A percentile compares a stretch with the other conserved stretches of the same genome.
phyloP scores from a whole-genome alignment of 2,797 vertebrate species.

The Micrastur ruficollis region DNA sequence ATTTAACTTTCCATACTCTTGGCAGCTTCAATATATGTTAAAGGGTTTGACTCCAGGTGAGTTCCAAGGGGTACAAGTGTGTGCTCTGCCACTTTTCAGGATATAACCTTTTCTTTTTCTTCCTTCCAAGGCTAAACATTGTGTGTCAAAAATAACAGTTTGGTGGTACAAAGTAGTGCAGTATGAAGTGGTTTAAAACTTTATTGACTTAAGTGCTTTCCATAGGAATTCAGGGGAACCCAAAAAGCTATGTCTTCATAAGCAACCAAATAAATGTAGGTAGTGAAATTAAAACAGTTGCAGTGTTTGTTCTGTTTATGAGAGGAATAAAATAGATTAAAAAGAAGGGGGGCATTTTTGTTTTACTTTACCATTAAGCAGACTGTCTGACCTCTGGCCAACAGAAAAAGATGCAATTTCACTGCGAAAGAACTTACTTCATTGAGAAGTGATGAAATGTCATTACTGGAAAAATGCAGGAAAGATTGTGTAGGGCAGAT shows the following conservation, averaged over 20 bases:
- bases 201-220: neutral
- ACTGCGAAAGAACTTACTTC: neutral
- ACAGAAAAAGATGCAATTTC: constrained; percentile 29
- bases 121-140: neutral
- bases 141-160: neutral
- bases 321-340: neutral
- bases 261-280: neutral
- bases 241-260: neutral
- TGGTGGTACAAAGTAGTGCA: neutral
- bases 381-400: neutral
- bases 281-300: neutral
- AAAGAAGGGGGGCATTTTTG: neutral
- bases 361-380: neutral
- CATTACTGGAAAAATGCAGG: constrained; percentile 8
- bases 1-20: neutral
- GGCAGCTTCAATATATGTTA: neutral
- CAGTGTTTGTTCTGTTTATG: neutral
- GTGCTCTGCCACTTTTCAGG: neutral
- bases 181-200: neutral
- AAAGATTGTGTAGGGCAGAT: neutral
- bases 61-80: neutral
- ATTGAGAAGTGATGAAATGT: constrained; percentile 45
- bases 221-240: neutral
- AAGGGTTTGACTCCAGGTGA: neutral
- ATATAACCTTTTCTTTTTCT: neutral